Evolutionary conservation across 2,113 vertebrate genomes (phyloP).

Genomic region (Bos indicus): DNA sequence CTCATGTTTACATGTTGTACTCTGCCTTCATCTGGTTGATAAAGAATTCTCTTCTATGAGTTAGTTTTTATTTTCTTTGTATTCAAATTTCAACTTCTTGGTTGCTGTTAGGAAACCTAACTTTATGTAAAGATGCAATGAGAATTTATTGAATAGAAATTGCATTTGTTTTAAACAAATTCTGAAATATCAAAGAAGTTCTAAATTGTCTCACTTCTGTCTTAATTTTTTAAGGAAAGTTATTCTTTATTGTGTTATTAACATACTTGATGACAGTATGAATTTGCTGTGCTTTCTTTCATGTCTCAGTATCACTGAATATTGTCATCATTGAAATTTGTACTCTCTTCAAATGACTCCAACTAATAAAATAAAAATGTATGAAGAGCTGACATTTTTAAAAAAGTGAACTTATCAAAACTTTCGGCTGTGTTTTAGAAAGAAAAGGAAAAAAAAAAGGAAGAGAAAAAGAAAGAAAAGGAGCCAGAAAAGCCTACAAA

Average conservation of each 20-base stretch:
- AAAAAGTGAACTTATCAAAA: constrained; percentile 43
- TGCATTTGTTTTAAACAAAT: not conserved
- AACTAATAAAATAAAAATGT: constrained; percentile 17
- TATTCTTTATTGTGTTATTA: not conserved
- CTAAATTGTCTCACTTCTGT: not conserved
- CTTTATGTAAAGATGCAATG: not conserved
- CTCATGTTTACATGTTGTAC: not conserved
- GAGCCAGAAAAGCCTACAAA: constrained; percentile 87
- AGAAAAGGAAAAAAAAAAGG: constrained; percentile 92
- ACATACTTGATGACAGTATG: not conserved
- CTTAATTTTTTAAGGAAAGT: not conserved
- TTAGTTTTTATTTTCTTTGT: not conserved
- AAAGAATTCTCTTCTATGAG: not conserved
- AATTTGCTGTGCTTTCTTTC: not conserved
- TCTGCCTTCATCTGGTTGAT: not conserved
- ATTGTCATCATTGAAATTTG: constrained; percentile 1
- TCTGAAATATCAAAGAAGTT: constrained; percentile 6
- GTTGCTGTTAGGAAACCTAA: not conserved
- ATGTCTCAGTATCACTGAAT: constrained; percentile 11
- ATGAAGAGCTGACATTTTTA: not conserved
- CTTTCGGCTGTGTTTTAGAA: constrained; percentile 78
- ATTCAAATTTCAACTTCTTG: not conserved
- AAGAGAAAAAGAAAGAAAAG: constrained; percentile 89
- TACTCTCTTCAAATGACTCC: not conserved
- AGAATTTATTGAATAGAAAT: constrained; percentile 13